Percentiles rank a stretch among this genome's conserved stretches.
These are phyloP conservation scores for Leptinotarsa lineolata DNA, from an alignment of 1,140 invertebrate species.

Conservation along the genomic window DNA sequence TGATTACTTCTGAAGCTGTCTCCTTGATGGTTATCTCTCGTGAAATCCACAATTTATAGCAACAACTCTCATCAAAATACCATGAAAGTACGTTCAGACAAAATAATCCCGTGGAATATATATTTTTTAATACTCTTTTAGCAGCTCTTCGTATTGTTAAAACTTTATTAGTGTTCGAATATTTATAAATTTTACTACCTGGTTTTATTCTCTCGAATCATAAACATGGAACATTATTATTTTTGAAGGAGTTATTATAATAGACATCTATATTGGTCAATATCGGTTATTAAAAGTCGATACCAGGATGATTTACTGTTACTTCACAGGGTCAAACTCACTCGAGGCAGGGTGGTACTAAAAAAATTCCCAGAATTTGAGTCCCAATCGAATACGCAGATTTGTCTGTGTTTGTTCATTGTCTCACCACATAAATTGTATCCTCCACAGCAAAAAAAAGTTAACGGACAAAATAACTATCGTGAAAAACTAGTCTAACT, in stretches of 20 bases:
- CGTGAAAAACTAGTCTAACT: too few species aligned
- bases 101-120: constrained; percentile 18
- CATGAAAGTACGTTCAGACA: neutral
- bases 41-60: constrained; percentile 3
- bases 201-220: constrained; percentile 22
- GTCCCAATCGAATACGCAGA: too few species aligned
- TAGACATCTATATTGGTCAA: constrained; percentile 21
- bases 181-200: constrained; percentile 23
- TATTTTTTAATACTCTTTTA: constrained; percentile 22
- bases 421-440: too few species aligned
- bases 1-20: too few species aligned
- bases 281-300: constrained; percentile 23
- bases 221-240: constrained; percentile 26
- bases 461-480: too few species aligned
- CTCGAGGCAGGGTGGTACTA: too few species aligned
- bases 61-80: neutral
- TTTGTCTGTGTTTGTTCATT: too few species aligned
- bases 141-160: constrained; percentile 23
- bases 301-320: constrained; percentile 27
- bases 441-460: too few species aligned
- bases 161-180: constrained; percentile 25
- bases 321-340: constrained; percentile 7
- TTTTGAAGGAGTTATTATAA: constrained; percentile 28
- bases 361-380: too few species aligned
- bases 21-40: neutral